Percentiles rank a stretch among this genome's conserved stretches.
Conservation (phyloP, 2,888 invertebrate species). For the Lutraria lutraria region DNA sequence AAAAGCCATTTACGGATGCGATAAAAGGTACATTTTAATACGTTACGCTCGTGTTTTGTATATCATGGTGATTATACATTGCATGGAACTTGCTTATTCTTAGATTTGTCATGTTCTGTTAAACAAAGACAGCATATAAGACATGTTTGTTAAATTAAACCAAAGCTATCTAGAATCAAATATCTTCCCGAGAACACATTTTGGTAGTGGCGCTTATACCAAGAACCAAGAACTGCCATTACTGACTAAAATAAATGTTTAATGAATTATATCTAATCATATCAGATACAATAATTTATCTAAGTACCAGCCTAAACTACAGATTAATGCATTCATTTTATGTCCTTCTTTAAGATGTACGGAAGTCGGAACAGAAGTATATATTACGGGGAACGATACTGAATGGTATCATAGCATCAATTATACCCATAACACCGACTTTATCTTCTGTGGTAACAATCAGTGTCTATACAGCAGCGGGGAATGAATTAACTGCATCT, state of each 20-base stretch:
- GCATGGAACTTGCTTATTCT: background rate
- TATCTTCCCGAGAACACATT: too few relatives aligned
- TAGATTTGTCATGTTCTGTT: too few relatives aligned
- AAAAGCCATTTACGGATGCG: slow-evolving; percentile 70
- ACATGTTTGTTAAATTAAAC: too few relatives aligned
- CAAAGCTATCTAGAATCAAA: too few relatives aligned
- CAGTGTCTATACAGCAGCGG: slow-evolving; percentile 88
- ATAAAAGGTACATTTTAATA: slow-evolving; percentile 55
- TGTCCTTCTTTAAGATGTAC: slow-evolving; percentile 54
- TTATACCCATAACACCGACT: slow-evolving; percentile 89
- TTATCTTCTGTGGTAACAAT: slow-evolving; percentile 89
- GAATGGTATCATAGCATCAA: slow-evolving; percentile 89
- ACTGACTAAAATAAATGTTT: too few relatives aligned
- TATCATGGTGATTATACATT: background rate
- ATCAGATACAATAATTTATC: too few relatives aligned
- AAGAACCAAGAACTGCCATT: too few relatives aligned
- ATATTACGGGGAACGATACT: slow-evolving; percentile 87
- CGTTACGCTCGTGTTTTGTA: background rate
- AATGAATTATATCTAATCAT: too few relatives aligned
- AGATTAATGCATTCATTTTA: too few relatives aligned
- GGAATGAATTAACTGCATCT: slow-evolving; percentile 88
- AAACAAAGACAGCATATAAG: too few relatives aligned
- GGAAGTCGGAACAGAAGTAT: slow-evolving; percentile 71
- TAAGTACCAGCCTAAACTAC: too few relatives aligned
- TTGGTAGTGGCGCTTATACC: too few relatives aligned